Base-by-base conservation (phyloP, 1,140 invertebrate genomes). In the Sycobia sp. region DNA sequence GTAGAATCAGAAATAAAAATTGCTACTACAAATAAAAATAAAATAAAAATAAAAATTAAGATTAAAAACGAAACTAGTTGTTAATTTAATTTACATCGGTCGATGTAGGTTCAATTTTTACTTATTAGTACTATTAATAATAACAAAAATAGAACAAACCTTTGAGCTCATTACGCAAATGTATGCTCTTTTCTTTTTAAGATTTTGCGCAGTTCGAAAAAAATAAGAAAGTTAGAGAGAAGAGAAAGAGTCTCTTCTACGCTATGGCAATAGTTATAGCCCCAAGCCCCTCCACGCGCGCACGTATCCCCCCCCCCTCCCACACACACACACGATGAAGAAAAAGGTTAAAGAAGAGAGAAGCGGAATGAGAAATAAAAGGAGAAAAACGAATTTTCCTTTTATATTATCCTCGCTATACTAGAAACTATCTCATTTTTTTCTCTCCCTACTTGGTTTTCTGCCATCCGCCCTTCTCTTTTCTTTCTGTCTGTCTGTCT, bases 341-440 rank as follows among this genome's bases (percentile, higher is more conserved):
- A 23, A 43, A 43, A 44, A 22, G 2, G 39, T 25, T 39, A 32
- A 32, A 50, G 38, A 1, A 5, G 23, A 5, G 41, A n/a, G 41
- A 29, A 8, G 20, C 32, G 38, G 36, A 20, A 20, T 10, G 50
- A n/a, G n/a, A n/a, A n/a, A n/a, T 18, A 64, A 58, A 43, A 36
- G 43, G 27, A 34, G 61, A 20, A 51, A 32, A 62, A 47, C 51
- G 60, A 62, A 62, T 62, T 56, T 62, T 34, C 47, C 51, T 63
- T 46, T 18, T 44, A 43, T 27, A 36, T 46, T 54, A 54, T 54
- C 11, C 50, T 25, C 34, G 54, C 34, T 27, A 16, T 41, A 50
- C 13, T 38, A 55, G 53, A 56, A 64, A 64, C 54, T 57, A 57
- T 64, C 54, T 64, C 46, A 27, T 69, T 62, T 65, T 34, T 59